These are phyloP conservation scores for Heliconius congener DNA, from an alignment of 1,140 invertebrate species.

Conservation along the genomic window DNA sequence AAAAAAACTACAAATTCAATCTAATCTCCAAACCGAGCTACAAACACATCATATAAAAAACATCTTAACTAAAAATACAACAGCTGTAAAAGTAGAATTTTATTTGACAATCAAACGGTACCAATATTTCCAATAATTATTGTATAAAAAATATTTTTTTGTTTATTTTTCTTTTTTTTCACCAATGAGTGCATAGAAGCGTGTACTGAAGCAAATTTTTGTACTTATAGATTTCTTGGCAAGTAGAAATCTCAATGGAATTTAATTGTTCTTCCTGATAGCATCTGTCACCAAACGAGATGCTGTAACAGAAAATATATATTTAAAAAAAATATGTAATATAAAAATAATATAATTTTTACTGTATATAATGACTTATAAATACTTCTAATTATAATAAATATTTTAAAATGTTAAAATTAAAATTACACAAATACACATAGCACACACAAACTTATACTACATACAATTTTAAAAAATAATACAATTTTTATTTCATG, in stretches of 20 bases:
- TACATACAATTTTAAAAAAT: too few species aligned
- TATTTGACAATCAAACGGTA: neutral
- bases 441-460: too few species aligned
- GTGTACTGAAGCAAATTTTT: slow-evolving; percentile 53
- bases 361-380: too few species aligned
- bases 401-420: too few species aligned
- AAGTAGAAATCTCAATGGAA: slow-evolving; percentile 10
- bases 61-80: slow-evolving; percentile 49
- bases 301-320: slow-evolving; percentile 52
- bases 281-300: slow-evolving; percentile 60
- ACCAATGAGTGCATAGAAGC: slow-evolving; percentile 43
- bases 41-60: slow-evolving; percentile 54
- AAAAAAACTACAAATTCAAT: slow-evolving; percentile 50
- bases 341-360: neutral
- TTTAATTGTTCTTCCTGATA: slow-evolving; percentile 67
- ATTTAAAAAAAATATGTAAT: neutral
- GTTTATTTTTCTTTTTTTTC: slow-evolving; percentile 23
- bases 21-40: slow-evolving; percentile 43
- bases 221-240: slow-evolving; percentile 51
- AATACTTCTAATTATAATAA: too few species aligned
- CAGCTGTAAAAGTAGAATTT: neutral
- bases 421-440: too few species aligned
- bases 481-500: too few species aligned
- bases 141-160: neutral
- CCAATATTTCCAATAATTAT: slow-evolving; percentile 8